Percentiles rank a stretch among this genome's conserved stretches.
These are phyloP conservation scores for Rhombomys opimus DNA, from an alignment of 2,113 vertebrate genomes.

Conservation along the genomic window DNA sequence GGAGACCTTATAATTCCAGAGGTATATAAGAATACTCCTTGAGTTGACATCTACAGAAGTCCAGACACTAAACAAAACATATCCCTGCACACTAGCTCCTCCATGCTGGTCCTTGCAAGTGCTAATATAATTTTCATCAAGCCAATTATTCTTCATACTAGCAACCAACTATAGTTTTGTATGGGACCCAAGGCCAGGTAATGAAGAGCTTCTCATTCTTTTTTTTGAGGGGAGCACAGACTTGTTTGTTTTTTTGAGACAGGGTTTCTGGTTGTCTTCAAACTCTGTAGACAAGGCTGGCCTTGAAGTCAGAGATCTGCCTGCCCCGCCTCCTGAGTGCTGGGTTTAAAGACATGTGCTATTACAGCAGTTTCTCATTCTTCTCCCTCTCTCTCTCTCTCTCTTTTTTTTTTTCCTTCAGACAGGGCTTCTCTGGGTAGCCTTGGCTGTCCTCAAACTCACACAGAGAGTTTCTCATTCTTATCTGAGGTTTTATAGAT, in stretches of 20 bases:
- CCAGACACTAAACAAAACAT: not conserved
- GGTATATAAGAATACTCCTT: not conserved
- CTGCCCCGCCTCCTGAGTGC: not conserved
- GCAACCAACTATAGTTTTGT: not conserved
- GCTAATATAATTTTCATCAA: not conserved
- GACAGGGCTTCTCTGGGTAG: too few relatives aligned
- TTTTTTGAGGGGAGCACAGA: not conserved
- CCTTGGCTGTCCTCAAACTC: too few relatives aligned
- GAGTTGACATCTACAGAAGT: not conserved
- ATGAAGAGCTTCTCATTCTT: not conserved
- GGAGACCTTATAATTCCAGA: slow-evolving; percentile 4
- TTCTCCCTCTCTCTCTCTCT: too few relatives aligned
- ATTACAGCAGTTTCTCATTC: too few relatives aligned
- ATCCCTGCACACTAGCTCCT: not conserved
- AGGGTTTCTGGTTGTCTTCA: too few relatives aligned
- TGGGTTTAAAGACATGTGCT: not conserved
- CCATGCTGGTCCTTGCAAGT: not conserved
- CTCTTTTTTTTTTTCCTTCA: too few relatives aligned
- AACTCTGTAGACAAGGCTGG: not conserved
- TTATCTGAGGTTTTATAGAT: not conserved
- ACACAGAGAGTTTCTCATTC: too few relatives aligned
- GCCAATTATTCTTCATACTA: not conserved
- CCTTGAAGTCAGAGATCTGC: too few relatives aligned
- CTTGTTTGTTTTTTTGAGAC: too few relatives aligned
- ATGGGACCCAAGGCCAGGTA: not conserved